phyloP scores from a whole-genome alignment of 2,797 vertebrate genomes.

The Enteromius argenteus region DNA sequence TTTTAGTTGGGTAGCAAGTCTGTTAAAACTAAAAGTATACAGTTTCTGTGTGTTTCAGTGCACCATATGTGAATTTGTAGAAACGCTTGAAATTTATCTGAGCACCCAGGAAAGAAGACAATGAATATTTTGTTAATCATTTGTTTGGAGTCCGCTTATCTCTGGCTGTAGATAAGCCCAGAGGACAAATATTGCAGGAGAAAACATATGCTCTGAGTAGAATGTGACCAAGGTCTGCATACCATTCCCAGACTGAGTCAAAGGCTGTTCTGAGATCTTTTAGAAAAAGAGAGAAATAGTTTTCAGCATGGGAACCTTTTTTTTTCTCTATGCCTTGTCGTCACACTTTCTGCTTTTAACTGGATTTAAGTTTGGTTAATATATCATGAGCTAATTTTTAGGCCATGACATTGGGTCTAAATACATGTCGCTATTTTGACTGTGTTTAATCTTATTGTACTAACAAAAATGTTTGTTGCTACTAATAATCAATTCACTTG shows the following conservation, averaged over 20 bases:
- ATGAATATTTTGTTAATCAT: constrained; percentile 61
- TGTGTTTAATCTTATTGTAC: not conserved
- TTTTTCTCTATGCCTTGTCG: not conserved
- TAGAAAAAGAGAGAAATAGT: not conserved
- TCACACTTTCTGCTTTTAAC: not conserved
- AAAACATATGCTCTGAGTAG: constrained; percentile 44
- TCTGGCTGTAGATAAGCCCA: constrained; percentile 53
- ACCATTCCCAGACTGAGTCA: constrained; percentile 52
- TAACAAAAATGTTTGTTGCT: not conserved
- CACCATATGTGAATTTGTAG: not conserved
- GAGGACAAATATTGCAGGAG: constrained; percentile 56
- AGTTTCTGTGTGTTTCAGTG: not conserved
- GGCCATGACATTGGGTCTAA: not conserved
- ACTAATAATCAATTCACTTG: not conserved
- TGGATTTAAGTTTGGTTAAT: not conserved
- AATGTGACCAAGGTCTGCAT: constrained; percentile 44
- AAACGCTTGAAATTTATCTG: constrained; percentile 37
- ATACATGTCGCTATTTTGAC: not conserved
- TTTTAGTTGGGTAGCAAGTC: not conserved
- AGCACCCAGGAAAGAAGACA: constrained; percentile 42
- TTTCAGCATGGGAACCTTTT: not conserved
- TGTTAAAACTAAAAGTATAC: not conserved
- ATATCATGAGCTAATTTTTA: not conserved
- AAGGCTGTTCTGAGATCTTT: not conserved
- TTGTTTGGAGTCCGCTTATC: constrained; percentile 60